phyloP scores from a whole-genome alignment of 2,113 vertebrate genomes.

The Tiliqua scincoides region DNA sequence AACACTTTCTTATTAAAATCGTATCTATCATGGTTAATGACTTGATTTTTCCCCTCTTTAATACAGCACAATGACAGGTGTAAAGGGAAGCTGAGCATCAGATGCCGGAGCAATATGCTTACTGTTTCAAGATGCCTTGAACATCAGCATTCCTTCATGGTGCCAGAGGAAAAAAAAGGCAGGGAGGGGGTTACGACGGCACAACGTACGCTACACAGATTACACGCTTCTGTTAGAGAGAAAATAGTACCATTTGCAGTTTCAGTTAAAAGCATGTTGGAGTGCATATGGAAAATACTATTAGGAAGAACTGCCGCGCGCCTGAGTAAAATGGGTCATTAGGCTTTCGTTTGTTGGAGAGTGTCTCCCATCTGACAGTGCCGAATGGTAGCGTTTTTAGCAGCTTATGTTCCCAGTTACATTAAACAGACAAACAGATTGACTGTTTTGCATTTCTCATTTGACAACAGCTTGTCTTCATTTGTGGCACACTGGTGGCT shows the following conservation, averaged over 20 bases:
- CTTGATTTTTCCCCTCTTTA: slow-evolving; percentile 80
- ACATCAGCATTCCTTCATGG: slow-evolving; percentile 75
- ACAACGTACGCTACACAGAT: slow-evolving; percentile 71
- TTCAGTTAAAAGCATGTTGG: slow-evolving; percentile 87
- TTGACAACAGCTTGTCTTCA: slow-evolving; percentile 91
- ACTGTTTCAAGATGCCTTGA: slow-evolving; percentile 72
- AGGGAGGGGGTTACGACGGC: not conserved
- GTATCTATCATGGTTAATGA: slow-evolving; percentile 89
- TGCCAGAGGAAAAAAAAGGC: slow-evolving; percentile 58
- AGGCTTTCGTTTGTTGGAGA: slow-evolving; percentile 96
- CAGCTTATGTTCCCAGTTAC: slow-evolving; percentile 92
- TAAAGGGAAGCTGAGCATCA: slow-evolving; percentile 77
- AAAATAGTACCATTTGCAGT: slow-evolving; percentile 87
- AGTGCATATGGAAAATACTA: slow-evolving; percentile 94
- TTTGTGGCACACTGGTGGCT: slow-evolving; percentile 83
- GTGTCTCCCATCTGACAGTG: slow-evolving; percentile 94
- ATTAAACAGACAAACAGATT: slow-evolving; percentile 99
- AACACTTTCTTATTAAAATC: slow-evolving; percentile 88
- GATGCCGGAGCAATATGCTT: slow-evolving; percentile 82
- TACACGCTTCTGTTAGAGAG: slow-evolving; percentile 83
- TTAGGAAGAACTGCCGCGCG: slow-evolving; percentile 88
- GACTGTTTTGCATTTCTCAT: slow-evolving; percentile 93
- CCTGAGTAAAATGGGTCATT: slow-evolving; percentile 98
- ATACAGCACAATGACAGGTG: slow-evolving; percentile 84
- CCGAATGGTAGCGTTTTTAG: slow-evolving; percentile 86